These are phyloP conservation scores for Notoglanidium macrostoma DNA, from an alignment of 2,797 vertebrate species.

Conservation along the genomic window DNA sequence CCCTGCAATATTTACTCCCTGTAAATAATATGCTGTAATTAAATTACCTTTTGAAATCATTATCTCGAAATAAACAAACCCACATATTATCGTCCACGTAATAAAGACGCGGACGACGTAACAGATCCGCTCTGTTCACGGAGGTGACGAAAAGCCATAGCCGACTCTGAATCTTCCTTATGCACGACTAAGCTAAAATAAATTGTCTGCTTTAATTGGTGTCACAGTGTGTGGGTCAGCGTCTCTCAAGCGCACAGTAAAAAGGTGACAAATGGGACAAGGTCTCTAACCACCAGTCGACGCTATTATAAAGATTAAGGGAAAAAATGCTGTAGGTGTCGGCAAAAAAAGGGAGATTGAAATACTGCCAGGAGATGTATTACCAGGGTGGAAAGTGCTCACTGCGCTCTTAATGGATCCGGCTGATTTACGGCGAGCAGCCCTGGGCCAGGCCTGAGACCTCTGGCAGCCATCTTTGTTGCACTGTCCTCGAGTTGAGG, in stretches of 20 bases:
- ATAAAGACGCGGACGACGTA: not conserved
- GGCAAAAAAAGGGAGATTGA: conserved; percentile 59
- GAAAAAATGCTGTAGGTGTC: conserved; percentile 65
- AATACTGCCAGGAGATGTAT: conserved; percentile 61
- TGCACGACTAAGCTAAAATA: conserved; percentile 73
- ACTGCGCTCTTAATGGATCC: conserved; percentile 49
- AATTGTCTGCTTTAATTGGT: conserved; percentile 79
- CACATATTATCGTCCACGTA: not conserved
- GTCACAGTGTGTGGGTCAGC: conserved; percentile 73
- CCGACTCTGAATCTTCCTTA: conserved; percentile 8
- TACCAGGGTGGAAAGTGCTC: conserved; percentile 56
- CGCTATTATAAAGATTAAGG: conserved; percentile 69
- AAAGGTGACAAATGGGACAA: conserved; percentile 70
- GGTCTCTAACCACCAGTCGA: conserved; percentile 64
- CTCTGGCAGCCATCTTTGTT: conserved; percentile 35
- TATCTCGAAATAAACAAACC: not conserved
- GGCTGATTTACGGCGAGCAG: conserved; percentile 46
- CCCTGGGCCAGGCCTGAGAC: conserved; percentile 33
- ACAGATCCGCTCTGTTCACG: not conserved
- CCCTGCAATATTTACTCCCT: conserved; percentile 8
- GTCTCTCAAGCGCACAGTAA: conserved; percentile 70
- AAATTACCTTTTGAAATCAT: conserved; percentile 9
- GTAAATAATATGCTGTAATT: conserved; percentile 16
- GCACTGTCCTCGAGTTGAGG: conserved; percentile 5
- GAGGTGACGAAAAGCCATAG: not conserved